Evolutionary conservation across 2,113 vertebrate species (phyloP).

Genomic region (Chaetodon auriga): DNA sequence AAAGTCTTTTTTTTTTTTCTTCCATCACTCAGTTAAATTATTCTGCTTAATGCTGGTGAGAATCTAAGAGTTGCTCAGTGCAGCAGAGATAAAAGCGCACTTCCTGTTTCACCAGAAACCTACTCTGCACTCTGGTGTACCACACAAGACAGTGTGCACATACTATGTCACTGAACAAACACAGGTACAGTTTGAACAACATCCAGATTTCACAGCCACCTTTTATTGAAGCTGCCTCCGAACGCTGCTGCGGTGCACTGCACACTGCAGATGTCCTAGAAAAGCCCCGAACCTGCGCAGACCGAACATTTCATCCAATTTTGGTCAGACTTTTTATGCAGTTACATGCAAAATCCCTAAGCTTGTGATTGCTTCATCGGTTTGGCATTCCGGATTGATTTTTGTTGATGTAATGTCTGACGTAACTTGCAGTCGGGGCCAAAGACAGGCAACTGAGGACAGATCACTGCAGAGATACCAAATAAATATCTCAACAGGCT

Average conservation of each 20-base stretch:
- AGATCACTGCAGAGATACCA: constrained; percentile 37
- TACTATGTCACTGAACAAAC: constrained; percentile 47
- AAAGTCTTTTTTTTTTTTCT: not conserved
- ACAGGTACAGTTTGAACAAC: constrained; percentile 20
- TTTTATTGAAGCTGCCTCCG: constrained; percentile 24
- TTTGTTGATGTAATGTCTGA: constrained; percentile 53
- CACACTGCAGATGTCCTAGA: not conserved
- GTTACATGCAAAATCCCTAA: constrained; percentile 39
- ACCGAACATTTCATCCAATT: constrained; percentile 27
- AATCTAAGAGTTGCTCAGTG: constrained; percentile 61
- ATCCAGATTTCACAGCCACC: constrained; percentile 27
- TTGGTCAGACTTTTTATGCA: constrained; percentile 36
- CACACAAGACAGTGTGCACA: constrained; percentile 46
- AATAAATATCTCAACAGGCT: constrained; percentile 20
- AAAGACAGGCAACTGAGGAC: constrained; percentile 11
- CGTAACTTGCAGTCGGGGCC: constrained; percentile 20
- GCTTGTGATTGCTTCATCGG: constrained; percentile 41
- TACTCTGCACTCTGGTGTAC: constrained; percentile 57
- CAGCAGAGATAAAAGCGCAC: constrained; percentile 72
- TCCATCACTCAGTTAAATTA: constrained; percentile 18
- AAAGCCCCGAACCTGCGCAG: not conserved
- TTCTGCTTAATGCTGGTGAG: constrained; percentile 16
- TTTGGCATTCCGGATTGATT: constrained; percentile 59
- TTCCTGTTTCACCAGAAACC: constrained; percentile 80
- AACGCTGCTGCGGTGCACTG: not conserved